Percentiles rank a stretch among this genome's conserved stretches.
phyloP scores from a whole-genome alignment of 2,113 vertebrate genomes.

The Catharus minimus region DNA sequence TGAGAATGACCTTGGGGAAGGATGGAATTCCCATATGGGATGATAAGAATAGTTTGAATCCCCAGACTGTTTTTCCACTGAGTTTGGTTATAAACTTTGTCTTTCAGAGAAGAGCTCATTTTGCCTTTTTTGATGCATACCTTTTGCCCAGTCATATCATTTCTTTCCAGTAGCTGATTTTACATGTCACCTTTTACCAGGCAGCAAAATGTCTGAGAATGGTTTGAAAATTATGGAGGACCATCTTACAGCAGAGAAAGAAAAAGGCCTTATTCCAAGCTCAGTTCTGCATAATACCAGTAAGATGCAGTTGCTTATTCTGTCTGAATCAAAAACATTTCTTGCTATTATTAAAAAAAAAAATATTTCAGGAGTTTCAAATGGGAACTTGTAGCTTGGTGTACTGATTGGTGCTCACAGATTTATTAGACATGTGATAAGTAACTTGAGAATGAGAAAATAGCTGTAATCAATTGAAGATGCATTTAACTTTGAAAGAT shows the following conservation, averaged over 20 bases:
- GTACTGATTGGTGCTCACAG: not conserved
- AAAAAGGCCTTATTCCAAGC: constrained; percentile 26
- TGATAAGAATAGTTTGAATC: not conserved
- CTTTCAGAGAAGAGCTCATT: not conserved
- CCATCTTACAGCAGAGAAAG: constrained; percentile 12
- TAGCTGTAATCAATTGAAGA: constrained; percentile 8
- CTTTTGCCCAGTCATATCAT: not conserved
- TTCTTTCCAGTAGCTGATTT: constrained; percentile 20
- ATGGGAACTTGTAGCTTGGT: not conserved
- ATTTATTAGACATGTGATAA: constrained; percentile 15
- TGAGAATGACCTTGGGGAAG: not conserved
- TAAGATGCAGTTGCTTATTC: constrained; percentile 8
- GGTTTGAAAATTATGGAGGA: constrained; percentile 25
- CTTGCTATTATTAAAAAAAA: constrained; percentile 1
- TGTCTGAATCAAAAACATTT: constrained; percentile 44
- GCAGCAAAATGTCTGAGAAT: constrained; percentile 7
- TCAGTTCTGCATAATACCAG: not conserved
- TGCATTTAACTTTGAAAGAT: constrained; percentile 8
- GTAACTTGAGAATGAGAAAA: constrained; percentile 9
- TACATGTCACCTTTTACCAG: not conserved
- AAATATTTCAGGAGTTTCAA: not conserved
- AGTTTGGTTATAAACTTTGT: not conserved
- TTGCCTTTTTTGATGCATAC: not conserved
- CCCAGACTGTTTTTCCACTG: not conserved
- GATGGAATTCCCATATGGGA: not conserved